Base-by-base conservation (phyloP, 2,888 invertebrate genomes). In the Thyatira batis region DNA sequence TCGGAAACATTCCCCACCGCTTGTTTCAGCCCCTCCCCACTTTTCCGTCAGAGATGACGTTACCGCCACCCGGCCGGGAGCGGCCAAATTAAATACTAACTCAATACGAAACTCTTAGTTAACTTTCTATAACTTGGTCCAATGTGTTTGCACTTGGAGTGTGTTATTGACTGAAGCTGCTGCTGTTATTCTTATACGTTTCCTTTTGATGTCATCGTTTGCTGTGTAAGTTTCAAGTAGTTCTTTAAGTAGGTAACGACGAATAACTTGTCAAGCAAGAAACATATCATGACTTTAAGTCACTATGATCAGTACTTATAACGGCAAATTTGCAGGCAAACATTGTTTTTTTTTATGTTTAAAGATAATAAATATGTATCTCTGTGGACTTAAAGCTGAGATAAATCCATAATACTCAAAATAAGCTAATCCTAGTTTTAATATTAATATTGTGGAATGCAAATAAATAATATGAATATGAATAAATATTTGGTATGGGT, bases 51-150 rank as follows among this genome's bases (percentile, higher is more conserved):
- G 50, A 39, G 57, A 54, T 52, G 63, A 28, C 49, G 51, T 55
- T 49, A 58, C 52, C 52, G 57, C 50, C 56, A 55, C 60, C 63
- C 67, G 55, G 61, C 49, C 20, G 66, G 64, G 67, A 62, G 50
- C 54, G 43, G 51, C 56, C 61, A 67, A 75, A 68, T 74, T 71
- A 69, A 69, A 69, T 71, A 71, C 64, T 58, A 61, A 63, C 58
- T 60, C 56, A 54, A 39, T 45, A 52, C 39, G 27, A 33, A 51
- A 54, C 52, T 54, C 50, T 69, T 61, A 55, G 53, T 51, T 10
- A 65, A 65, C 55, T 65, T 61, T 54, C 46, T 58, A 58, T 52
- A 54, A 72, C 61, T 61, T 67, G 56, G 54, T 39, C 52, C 54
- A 57, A 61, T 57, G 54, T 61, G 60, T 64, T 60, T 61, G 55